A percentile compares a stretch with the other conserved stretches of the same genome.
Evolutionary conservation across 1,140 invertebrate species (phyloP).

Genomic region (Papilio helenus): DNA sequence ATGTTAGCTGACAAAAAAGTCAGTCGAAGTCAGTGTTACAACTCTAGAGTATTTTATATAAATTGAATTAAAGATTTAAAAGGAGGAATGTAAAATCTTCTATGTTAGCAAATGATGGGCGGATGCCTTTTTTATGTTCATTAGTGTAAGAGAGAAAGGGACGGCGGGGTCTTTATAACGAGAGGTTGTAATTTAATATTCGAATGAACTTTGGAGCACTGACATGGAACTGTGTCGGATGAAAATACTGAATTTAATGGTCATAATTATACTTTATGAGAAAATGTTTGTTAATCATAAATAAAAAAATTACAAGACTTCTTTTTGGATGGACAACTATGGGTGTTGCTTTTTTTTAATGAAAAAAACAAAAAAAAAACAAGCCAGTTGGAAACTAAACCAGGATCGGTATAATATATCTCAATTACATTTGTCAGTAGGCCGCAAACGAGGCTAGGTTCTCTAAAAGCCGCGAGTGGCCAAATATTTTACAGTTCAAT

Average conservation of each 20-base stretch:
- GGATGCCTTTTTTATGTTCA: constrained; percentile 10
- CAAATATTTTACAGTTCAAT: constrained; percentile 60
- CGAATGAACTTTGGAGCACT: constrained; percentile 2
- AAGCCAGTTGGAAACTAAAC: background rate
- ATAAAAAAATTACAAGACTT: background rate
- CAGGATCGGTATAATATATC: constrained; percentile 29
- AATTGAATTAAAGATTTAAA: background rate
- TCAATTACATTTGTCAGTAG: constrained; percentile 39
- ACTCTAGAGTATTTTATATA: background rate
- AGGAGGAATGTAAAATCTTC: background rate
- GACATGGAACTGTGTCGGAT: constrained; percentile 16
- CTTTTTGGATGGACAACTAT: background rate
- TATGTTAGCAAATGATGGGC: constrained; percentile 14
- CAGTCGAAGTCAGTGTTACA: too few species aligned
- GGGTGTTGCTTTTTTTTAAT: background rate
- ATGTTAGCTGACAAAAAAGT: too few species aligned
- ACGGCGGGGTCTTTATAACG: background rate
- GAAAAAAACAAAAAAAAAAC: background rate
- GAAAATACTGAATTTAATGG: constrained; percentile 3
- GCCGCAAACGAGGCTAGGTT: constrained; percentile 41
- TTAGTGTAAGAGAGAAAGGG: constrained; percentile 7
- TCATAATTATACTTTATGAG: background rate
- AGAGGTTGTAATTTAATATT: constrained; percentile 25
- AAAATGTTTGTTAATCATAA: background rate
- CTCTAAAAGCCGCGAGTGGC: constrained; percentile 35